Base-by-base conservation (phyloP, 2,113 vertebrate genomes). In the Nycticebus coucang region DNA sequence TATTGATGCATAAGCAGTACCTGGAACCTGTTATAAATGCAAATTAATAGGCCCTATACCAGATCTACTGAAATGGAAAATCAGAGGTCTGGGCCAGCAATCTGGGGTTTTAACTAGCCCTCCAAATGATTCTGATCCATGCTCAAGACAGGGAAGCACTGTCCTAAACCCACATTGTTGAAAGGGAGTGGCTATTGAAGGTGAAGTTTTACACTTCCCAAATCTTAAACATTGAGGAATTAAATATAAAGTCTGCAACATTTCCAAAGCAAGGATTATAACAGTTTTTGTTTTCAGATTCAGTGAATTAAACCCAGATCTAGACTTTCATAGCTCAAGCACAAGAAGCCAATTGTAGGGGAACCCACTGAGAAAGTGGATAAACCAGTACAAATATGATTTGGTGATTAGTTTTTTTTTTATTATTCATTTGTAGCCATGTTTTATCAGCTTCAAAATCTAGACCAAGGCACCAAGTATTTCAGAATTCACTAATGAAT, bases 121-220 rank as follows among this genome's bases (percentile, higher is more conserved):
- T 59, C 53, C 28, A 68, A 79, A 13, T 59, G 5, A 62, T 28
- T 85, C 24, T 17, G 10, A 30, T 85, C 10, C 53, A 24, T 33
- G 9, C 1, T 57, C 15, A 35, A 35, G 19, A 26, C 4, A 26
- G 37, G 55, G 35, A 41, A 50, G 5, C 0, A 19, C 2, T 21
- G 10, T 79, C 5, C 33, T 80, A 37, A 30, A 30, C 5, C 92
- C 74, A 84, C 69, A 87, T 87, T 26, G 22, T 50, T 35, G 21
- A 91, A 85, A 94, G 92, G 89, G 82, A 69, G 60, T 71, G 82
- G 71, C 75, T 91, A 78, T 33, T 90, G 74, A 79, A 92, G 71
- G 26, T 41, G 2, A 69, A 17, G 68, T 89, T 17, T 96, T 22
- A 83, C 66, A 92, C 50, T 57, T 79, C 28, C n/a, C n/a, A 1